A percentile compares a stretch with the other conserved stretches of the same genome.
These are phyloP conservation scores for Zenarchopterus dispar DNA, from an alignment of 2,797 vertebrate genomes.

Conservation along the genomic window DNA sequence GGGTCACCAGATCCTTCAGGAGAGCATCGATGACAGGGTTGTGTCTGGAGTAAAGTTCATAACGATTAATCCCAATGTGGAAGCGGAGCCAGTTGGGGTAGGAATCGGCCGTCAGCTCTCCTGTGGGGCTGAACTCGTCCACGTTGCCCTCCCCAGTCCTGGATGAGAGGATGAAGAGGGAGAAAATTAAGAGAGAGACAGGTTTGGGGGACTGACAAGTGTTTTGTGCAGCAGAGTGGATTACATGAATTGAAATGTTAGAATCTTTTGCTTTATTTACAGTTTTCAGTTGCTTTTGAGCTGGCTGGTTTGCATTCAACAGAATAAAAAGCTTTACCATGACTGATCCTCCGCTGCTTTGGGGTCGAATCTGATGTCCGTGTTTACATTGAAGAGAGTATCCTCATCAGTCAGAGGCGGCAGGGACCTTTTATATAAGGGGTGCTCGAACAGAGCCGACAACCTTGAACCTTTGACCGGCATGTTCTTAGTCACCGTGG, in stretches of 20 bases:
- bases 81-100: slow-evolving; percentile 99
- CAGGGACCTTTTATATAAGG: slow-evolving; percentile 83
- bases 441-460: slow-evolving; percentile 88
- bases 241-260: no score
- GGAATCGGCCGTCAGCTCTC: slow-evolving; percentile 87
- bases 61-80: slow-evolving; percentile 97
- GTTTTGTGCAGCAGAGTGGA: no score
- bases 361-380: slow-evolving; percentile 93
- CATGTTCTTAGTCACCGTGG: slow-evolving; percentile 38
- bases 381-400: slow-evolving; percentile 94
- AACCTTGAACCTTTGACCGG: slow-evolving; percentile 79
- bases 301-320: no score
- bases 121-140: slow-evolving; percentile 87
- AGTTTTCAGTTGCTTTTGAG: no score
- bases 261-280: no score
- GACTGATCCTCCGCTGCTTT: slow-evolving; percentile 88
- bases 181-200: background rate
- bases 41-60: slow-evolving; percentile 94
- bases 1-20: slow-evolving; percentile 91
- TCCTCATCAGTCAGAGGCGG: slow-evolving; percentile 88
- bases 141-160: slow-evolving; percentile 89
- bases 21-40: slow-evolving; percentile 92
- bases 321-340: slow-evolving; percentile 82
- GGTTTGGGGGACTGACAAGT: slow-evolving; percentile 7
- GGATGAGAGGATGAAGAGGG: slow-evolving; percentile 8